These are phyloP conservation scores for Tenebrosternarchus preto DNA, from an alignment of 2,113 vertebrate genomes.

Conservation along the genomic window DNA sequence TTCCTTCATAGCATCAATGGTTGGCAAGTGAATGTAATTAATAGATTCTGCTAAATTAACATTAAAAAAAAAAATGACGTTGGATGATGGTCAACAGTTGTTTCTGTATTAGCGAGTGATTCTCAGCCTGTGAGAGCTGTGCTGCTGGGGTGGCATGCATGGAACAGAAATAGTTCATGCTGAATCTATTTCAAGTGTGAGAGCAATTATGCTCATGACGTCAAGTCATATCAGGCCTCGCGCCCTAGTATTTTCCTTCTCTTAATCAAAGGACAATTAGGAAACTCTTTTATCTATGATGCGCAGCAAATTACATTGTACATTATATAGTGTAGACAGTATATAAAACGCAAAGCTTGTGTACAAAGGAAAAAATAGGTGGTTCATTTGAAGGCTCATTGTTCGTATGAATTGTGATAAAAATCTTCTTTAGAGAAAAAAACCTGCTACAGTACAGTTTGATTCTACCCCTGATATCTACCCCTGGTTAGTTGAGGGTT, in stretches of 20 bases:
- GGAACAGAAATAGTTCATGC: constrained; percentile 46
- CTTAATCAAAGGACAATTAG: constrained; percentile 30
- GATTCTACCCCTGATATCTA: no score
- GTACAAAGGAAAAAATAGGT: no score
- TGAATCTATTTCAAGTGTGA: constrained; percentile 45
- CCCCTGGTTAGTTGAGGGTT: not conserved
- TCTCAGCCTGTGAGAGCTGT: constrained; percentile 8
- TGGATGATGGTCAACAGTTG: not conserved
- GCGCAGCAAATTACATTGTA: constrained; percentile 22
- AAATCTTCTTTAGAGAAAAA: constrained; percentile 8
- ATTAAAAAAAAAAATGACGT: not conserved
- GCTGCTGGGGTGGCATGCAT: constrained; percentile 9
- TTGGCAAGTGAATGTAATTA: not conserved
- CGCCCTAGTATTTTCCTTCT: constrained; percentile 39
- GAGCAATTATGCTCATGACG: constrained; percentile 42
- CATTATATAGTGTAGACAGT: not conserved
- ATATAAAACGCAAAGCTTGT: not conserved
- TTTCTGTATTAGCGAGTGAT: not conserved
- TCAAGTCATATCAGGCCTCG: constrained; percentile 37
- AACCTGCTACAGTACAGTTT: no score
- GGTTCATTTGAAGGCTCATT: no score
- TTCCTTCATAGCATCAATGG: not conserved
- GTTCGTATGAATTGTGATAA: not conserved
- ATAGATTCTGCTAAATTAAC: not conserved
- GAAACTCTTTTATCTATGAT: constrained; percentile 9